phyloP scores from a whole-genome alignment of 37 sponge, comb jelly and placozoan genomes.

The Halisarca cf. caerulea region DNA sequence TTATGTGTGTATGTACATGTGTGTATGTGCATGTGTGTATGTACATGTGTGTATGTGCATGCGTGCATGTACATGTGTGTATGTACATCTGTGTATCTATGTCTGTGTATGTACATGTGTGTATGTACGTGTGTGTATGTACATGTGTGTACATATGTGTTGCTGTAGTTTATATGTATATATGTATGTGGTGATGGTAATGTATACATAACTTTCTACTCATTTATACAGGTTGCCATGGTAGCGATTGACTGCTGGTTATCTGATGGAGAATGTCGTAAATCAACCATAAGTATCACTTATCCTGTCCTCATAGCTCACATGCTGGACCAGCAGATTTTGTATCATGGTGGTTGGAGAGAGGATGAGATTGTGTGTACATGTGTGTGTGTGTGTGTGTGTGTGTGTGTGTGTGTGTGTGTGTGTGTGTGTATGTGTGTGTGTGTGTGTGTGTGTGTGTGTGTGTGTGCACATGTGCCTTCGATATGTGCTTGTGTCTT shows the following conservation, averaged over 20 bases:
- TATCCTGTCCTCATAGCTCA: constrained; percentile 4
- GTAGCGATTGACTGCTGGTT: constrained; percentile 12
- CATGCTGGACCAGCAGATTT: background rate
- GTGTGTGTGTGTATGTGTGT: too few species aligned
- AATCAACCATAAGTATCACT: background rate
- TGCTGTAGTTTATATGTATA: background rate
- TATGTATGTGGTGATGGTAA: too few species aligned
- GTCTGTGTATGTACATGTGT: too few species aligned
- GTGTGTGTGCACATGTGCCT: too few species aligned
- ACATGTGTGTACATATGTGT: background rate
- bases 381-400: background rate
- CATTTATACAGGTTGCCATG: background rate
- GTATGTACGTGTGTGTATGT: background rate
- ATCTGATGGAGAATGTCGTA: background rate
- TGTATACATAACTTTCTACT: too few species aligned
- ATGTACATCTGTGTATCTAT: too few species aligned
- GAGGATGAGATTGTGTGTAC: constrained; percentile 14
- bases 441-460: too few species aligned
- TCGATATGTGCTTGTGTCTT: too few species aligned
- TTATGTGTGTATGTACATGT: background rate
- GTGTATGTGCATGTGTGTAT: too few species aligned
- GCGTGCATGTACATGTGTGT: too few species aligned
- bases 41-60: too few species aligned
- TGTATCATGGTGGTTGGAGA: background rate
- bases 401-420: too few species aligned